Percentiles rank a stretch among this genome's conserved stretches.
phyloP scores from a whole-genome alignment of 2,888 invertebrate genomes.

The Limnephilus rhombicus region DNA sequence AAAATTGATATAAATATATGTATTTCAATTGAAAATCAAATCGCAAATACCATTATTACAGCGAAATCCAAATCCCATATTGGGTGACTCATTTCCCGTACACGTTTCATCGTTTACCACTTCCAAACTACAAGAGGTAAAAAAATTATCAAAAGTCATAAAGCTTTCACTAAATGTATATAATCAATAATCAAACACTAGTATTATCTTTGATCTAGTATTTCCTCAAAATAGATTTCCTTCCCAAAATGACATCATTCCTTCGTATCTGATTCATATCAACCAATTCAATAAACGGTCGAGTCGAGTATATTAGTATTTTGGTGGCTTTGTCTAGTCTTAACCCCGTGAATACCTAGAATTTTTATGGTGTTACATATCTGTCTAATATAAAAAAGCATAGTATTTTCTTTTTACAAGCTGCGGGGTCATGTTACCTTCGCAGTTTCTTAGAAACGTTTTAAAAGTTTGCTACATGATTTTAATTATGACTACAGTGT shows the following conservation, averaged over 20 bases:
- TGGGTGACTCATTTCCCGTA: neutral
- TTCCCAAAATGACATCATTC: slow-evolving; percentile 7
- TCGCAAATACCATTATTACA: neutral
- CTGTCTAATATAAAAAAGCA: neutral
- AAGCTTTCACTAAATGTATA: slow-evolving; percentile 34
- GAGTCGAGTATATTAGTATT: neutral
- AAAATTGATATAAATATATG: neutral
- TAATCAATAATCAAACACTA: slow-evolving; percentile 14
- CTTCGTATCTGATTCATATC: neutral
- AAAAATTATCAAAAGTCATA: neutral
- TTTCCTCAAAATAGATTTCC: slow-evolving; percentile 9
- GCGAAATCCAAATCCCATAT: neutral
- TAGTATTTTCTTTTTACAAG: too few relatives aligned
- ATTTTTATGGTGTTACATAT: neutral
- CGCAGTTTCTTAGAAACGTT: too few relatives aligned
- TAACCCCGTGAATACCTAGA: neutral
- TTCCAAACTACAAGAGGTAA: neutral
- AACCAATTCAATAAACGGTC: slow-evolving; percentile 12
- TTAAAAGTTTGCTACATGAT: too few relatives aligned
- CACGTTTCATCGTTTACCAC: neutral
- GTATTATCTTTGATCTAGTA: neutral
- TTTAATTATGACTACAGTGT: too few relatives aligned
- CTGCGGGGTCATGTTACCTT: too few relatives aligned
- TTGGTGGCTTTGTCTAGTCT: neutral
- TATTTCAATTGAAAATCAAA: neutral